A percentile compares a stretch with the other conserved stretches of the same genome.
These are phyloP conservation scores for Sicus ferrugineus DNA, from an alignment of 2,888 invertebrate genomes.

Conservation along the genomic window DNA sequence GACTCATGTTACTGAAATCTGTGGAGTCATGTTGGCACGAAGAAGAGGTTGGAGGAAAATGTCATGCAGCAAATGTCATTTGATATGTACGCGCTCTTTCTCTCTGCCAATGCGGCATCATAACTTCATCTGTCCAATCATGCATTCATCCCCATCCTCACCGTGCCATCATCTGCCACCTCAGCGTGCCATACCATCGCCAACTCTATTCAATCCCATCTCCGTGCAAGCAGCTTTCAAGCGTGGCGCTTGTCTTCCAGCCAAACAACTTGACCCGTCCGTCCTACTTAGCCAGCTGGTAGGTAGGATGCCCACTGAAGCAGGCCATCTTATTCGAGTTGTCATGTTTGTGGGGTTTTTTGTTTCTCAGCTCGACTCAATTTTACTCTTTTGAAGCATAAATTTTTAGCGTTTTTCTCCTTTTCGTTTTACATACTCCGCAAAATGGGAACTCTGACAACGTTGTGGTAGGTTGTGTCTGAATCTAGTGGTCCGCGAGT, in stretches of 20 bases:
- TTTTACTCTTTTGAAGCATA: conserved; percentile 16
- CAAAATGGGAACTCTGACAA: too few species aligned
- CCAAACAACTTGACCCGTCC: not conserved
- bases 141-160: not conserved
- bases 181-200: not conserved
- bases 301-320: not conserved
- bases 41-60: not conserved
- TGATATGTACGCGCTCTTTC: not conserved
- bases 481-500: not conserved
- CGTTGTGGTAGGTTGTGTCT: not conserved
- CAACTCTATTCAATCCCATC: not conserved
- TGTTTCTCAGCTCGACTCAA: not conserved
- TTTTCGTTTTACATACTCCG: not conserved
- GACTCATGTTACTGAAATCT: not conserved
- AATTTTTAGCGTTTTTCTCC: not conserved
- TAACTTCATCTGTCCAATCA: not conserved
- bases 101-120: not conserved
- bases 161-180: not conserved
- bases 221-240: not conserved
- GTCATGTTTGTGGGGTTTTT: too few species aligned
- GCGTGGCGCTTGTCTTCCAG: conserved; percentile 26
- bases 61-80: not conserved
- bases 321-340: not conserved
- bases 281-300: not conserved
- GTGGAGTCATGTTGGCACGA: too few species aligned